phyloP scores from a whole-genome alignment of 2,797 vertebrate species.

The Perodicticus potto region DNA sequence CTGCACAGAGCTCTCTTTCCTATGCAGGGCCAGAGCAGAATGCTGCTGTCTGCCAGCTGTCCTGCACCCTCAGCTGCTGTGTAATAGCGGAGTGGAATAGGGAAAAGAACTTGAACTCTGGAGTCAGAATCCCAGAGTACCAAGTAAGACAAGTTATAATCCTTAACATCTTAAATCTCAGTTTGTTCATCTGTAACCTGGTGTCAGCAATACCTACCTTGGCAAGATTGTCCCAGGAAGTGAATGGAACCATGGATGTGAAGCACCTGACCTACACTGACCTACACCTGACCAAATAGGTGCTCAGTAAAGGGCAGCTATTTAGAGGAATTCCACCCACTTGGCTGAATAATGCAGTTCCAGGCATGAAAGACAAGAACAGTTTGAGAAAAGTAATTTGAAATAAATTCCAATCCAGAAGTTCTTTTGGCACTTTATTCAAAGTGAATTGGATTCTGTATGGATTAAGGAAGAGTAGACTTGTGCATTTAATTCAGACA shows the following conservation, averaged over 20 bases:
- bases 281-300: too few relatives aligned
- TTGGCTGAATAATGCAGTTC: not conserved
- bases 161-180: not conserved
- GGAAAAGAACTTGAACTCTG: not conserved
- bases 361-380: not conserved
- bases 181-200: not conserved
- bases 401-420: not conserved
- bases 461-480: not conserved
- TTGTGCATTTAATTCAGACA: not conserved
- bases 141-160: not conserved
- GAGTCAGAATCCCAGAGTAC: not conserved
- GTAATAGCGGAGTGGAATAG: fast-evolving
- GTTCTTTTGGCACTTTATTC: not conserved
- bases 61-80: fast-evolving
- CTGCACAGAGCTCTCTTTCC: not conserved
- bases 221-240: not conserved
- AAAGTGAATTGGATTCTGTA: not conserved
- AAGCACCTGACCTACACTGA: too few relatives aligned
- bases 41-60: not conserved
- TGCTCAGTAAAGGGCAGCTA: not conserved
- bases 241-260: not conserved
- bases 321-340: not conserved
- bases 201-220: not conserved
- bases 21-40: fast-evolving
- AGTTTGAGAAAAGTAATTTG: not conserved